phyloP scores from a whole-genome alignment of 2,888 invertebrate species.

The Lasioglossum figueresi region DNA sequence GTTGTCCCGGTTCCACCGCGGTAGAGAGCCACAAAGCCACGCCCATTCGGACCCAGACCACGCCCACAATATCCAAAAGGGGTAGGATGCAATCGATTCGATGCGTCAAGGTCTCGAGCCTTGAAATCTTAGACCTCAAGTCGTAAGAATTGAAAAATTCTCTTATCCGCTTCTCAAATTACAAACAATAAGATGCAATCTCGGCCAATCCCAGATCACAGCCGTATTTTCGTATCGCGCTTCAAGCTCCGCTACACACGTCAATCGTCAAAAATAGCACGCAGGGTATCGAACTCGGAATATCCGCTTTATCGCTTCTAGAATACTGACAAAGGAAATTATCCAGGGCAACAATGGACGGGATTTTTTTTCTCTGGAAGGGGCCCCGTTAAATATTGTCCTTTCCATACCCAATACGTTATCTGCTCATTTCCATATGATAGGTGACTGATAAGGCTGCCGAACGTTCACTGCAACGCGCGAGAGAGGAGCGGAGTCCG shows the following conservation, averaged over 20 bases:
- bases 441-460: slow-evolving; percentile 58
- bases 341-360: slow-evolving; percentile 46
- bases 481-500: slow-evolving; percentile 45
- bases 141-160: background rate
- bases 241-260: background rate
- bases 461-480: slow-evolving; percentile 45
- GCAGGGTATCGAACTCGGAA: slow-evolving; percentile 12
- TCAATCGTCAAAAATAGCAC: background rate
- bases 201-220: background rate
- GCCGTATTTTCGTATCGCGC: background rate
- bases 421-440: slow-evolving; percentile 61
- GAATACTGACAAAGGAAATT: slow-evolving; percentile 54
- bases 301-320: slow-evolving; percentile 44
- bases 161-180: background rate
- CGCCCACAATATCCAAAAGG: background rate
- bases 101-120: background rate
- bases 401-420: slow-evolving; percentile 52
- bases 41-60: background rate
- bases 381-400: slow-evolving; percentile 52
- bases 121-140: background rate
- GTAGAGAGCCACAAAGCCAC: background rate
- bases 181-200: background rate
- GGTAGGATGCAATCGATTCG: background rate
- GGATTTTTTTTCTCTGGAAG: background rate
- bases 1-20: background rate